Evolutionary conservation across 2,888 invertebrate species (phyloP).

Genomic region (Sepiola atlantica): DNA sequence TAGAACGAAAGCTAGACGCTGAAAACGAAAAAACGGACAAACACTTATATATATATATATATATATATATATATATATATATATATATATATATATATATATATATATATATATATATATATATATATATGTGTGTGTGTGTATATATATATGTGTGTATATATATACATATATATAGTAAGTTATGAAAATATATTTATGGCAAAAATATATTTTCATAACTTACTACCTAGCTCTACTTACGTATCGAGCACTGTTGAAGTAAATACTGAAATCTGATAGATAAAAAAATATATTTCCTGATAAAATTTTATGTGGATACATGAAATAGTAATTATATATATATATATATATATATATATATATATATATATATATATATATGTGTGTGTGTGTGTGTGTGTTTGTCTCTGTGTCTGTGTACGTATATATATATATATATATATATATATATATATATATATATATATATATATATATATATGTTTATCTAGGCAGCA

Average conservation of each 20-base stretch:
- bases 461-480: constrained; percentile 2
- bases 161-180: background rate
- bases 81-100: background rate
- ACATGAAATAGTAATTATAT: too few species aligned
- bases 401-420: background rate
- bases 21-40: background rate
- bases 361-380: background rate
- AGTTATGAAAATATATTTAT: too few species aligned
- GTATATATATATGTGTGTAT: background rate
- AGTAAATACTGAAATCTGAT: too few species aligned
- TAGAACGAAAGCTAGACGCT: background rate
- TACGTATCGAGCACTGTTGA: too few species aligned
- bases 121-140: background rate
- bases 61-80: background rate
- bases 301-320: too few species aligned
- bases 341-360: background rate
- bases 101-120: background rate
- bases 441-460: background rate
- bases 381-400: background rate
- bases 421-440: background rate
- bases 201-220: too few species aligned
- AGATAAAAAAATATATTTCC: too few species aligned
- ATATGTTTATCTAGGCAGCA: background rate
- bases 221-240: too few species aligned
- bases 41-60: background rate